Conservation (phyloP, 2,113 vertebrate genomes). For the Heterochromis multidens region DNA sequence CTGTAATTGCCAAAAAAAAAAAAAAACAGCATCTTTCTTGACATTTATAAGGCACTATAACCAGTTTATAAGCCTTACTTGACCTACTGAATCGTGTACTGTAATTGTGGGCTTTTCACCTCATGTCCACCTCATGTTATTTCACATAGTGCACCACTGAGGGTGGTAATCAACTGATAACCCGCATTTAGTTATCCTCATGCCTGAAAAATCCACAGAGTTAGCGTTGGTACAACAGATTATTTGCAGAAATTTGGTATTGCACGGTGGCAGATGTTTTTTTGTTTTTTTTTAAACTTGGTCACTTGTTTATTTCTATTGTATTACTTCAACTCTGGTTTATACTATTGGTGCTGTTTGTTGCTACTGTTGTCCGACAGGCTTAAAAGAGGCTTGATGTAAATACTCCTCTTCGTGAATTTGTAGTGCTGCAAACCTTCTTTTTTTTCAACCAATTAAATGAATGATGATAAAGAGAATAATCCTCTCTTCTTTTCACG, state of each 20-base stretch:
- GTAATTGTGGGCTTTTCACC: slow-evolving; percentile 4
- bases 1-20: background rate
- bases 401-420: slow-evolving; percentile 60
- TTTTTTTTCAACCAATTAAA: slow-evolving; percentile 65
- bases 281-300: background rate
- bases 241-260: background rate
- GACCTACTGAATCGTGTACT: slow-evolving; percentile 23
- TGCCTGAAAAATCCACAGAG: background rate
- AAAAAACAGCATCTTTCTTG: background rate
- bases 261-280: background rate
- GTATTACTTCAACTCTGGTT: slow-evolving; percentile 12
- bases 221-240: background rate
- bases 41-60: background rate
- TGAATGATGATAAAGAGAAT: slow-evolving; percentile 44
- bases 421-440: slow-evolving; percentile 45
- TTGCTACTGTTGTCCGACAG: slow-evolving; percentile 20
- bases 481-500: slow-evolving; percentile 24
- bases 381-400: slow-evolving; percentile 56
- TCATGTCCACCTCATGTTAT: background rate
- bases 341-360: slow-evolving; percentile 53
- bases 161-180: slow-evolving; percentile 3
- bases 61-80: slow-evolving; percentile 10
- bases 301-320: background rate
- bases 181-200: slow-evolving; percentile 45
- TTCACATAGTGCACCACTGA: background rate